phyloP scores from a whole-genome alignment of 2,797 vertebrate genomes.

The Poeciliopsis presidionis region DNA sequence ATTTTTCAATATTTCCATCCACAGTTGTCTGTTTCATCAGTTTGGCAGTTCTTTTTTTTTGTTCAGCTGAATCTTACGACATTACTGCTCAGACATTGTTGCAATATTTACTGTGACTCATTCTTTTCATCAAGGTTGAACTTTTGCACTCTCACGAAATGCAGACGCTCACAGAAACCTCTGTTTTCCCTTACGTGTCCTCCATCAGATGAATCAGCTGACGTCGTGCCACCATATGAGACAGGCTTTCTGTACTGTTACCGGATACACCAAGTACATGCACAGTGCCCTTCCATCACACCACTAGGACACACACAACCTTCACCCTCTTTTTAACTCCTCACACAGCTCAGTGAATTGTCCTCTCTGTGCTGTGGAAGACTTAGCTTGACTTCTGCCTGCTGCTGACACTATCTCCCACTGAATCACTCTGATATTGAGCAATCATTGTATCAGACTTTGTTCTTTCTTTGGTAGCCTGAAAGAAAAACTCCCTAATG shows the following conservation, averaged over 20 bases:
- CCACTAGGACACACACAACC: slow-evolving; percentile 27
- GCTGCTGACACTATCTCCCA: slow-evolving; percentile 47
- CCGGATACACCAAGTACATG: slow-evolving; percentile 38
- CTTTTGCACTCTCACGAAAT: background rate
- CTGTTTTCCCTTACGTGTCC: slow-evolving; percentile 8
- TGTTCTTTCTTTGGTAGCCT: background rate
- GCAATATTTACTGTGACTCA: slow-evolving; percentile 5
- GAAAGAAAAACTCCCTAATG: slow-evolving; percentile 11
- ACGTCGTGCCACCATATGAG: slow-evolving; percentile 31
- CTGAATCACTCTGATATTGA: slow-evolving; percentile 40
- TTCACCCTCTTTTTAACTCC: slow-evolving; percentile 8
- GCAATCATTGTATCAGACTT: slow-evolving; percentile 28
- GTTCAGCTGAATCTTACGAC: background rate
- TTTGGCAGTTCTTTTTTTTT: background rate
- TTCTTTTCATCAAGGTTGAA: slow-evolving; percentile 27
- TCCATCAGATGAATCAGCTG: slow-evolving; percentile 14
- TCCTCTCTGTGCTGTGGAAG: slow-evolving; percentile 61
- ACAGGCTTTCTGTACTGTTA: slow-evolving; percentile 17
- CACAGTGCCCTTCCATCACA: slow-evolving; percentile 21
- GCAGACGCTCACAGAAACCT: background rate
- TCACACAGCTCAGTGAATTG: slow-evolving; percentile 58
- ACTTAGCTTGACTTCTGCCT: slow-evolving; percentile 57
- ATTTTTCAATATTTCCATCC: background rate
- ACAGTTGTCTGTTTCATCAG: background rate
- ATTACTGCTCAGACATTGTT: background rate